Percentiles rank a stretch among this genome's conserved stretches.
Conservation (phyloP, 1,140 invertebrate species). For the Nylanderia fulva region DNA sequence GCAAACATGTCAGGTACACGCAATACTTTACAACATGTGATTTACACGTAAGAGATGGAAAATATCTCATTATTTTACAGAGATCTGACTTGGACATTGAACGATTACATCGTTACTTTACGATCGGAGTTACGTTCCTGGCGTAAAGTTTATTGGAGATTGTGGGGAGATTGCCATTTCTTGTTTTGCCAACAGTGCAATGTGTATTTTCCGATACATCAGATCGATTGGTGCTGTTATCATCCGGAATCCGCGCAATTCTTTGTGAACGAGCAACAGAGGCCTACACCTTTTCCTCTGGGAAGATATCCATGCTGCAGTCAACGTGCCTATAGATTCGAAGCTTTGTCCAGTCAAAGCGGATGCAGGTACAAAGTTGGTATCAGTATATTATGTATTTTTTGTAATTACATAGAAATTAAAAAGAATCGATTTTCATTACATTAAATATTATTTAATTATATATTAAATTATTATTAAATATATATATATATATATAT, state of each 20-base stretch:
- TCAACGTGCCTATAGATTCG: constrained; percentile 92
- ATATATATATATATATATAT: not conserved
- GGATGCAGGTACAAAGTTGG: constrained; percentile 82
- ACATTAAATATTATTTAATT: not conserved
- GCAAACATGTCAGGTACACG: constrained; percentile 88
- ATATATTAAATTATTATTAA: no score
- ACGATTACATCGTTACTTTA: constrained; percentile 92
- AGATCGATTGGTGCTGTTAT: constrained; percentile 93
- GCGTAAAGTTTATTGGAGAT: constrained; percentile 96
- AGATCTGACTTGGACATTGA: constrained; percentile 93
- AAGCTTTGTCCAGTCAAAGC: constrained; percentile 87
- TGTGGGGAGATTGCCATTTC: constrained; percentile 96
- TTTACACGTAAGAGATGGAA: constrained; percentile 37
- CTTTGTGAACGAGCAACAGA: constrained; percentile 89
- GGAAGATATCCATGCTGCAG: constrained; percentile 95
- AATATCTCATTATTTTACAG: constrained; percentile 81
- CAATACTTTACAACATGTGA: constrained; percentile 58
- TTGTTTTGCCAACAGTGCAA: constrained; percentile 91
- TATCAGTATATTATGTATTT: constrained; percentile 10
- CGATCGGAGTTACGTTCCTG: constrained; percentile 93
- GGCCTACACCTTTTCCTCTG: constrained; percentile 87
- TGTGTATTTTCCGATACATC: constrained; percentile 91
- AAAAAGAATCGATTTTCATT: not conserved
- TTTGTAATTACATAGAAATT: constrained; percentile 10
- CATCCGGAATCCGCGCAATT: constrained; percentile 92